Conservation (phyloP, 2,797 vertebrate genomes). For the Pyrrhura leucotis region DNA sequence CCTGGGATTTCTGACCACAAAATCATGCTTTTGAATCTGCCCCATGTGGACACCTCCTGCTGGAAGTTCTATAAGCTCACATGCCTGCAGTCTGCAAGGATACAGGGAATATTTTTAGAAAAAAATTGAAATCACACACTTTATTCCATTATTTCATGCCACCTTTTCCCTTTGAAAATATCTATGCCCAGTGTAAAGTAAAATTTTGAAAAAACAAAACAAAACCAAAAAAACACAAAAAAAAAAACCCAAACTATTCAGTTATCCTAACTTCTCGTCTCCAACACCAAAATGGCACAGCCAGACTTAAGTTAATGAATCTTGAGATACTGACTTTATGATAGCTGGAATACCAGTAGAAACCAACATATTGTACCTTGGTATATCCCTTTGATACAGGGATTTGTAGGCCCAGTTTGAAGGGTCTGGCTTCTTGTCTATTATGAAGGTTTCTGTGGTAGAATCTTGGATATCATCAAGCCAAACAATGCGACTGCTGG, state of each 20-base stretch:
- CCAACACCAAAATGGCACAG: not conserved
- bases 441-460: conserved; percentile 81
- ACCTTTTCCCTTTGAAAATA: not conserved
- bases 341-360: not conserved
- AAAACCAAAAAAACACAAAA: too few species aligned
- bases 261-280: not conserved
- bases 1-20: not conserved
- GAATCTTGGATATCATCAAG: conserved; percentile 86
- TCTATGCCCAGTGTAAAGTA: not conserved
- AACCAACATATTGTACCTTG: conserved; percentile 80
- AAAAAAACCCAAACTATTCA: not conserved
- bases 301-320: not conserved
- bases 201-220: not conserved
- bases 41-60: not conserved
- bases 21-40: not conserved
- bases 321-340: not conserved
- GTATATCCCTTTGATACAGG: conserved; percentile 90
- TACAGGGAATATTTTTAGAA: not conserved
- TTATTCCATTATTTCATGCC: not conserved
- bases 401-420: conserved; percentile 98
- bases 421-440: conserved; percentile 88
- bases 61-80: not conserved
- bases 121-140: not conserved
- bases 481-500: conserved; percentile 79
- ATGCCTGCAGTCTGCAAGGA: not conserved